Percentiles rank a stretch among this genome's conserved stretches.
phyloP scores from a whole-genome alignment of 2,113 vertebrate species.

The Hippolais icterina region DNA sequence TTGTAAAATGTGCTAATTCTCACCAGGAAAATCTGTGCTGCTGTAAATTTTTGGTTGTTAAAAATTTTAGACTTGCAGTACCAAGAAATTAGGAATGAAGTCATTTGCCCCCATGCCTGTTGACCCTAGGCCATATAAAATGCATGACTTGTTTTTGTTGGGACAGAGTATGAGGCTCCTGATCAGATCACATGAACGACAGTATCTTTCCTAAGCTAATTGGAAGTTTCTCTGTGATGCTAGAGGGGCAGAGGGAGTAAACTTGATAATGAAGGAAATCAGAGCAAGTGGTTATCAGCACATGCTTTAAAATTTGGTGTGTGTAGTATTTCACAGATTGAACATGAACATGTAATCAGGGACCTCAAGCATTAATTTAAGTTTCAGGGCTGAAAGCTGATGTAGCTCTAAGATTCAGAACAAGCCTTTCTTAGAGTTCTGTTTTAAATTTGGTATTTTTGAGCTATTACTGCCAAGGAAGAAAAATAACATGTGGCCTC shows the following conservation, averaged over 20 bases:
- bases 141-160: not conserved
- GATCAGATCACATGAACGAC: rapidly evolving
- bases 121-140: not conserved
- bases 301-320: not conserved
- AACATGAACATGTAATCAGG: not conserved
- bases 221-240: not conserved
- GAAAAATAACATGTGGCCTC: not conserved
- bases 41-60: not conserved
- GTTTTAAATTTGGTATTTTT: not conserved
- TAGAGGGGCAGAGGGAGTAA: not conserved
- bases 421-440: not conserved
- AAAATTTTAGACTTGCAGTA: not conserved
- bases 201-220: not conserved
- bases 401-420: not conserved
- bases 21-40: not conserved
- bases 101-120: not conserved
- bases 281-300: not conserved
- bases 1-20: not conserved
- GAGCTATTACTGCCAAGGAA: not conserved
- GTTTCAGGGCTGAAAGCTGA: not conserved
- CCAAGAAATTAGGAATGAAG: not conserved
- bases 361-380: not conserved
- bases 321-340: not conserved
- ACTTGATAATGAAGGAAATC: not conserved
- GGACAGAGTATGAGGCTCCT: not conserved